Conservation (phyloP, 2,113 vertebrate genomes). For the Diphyllodes magnificus region DNA sequence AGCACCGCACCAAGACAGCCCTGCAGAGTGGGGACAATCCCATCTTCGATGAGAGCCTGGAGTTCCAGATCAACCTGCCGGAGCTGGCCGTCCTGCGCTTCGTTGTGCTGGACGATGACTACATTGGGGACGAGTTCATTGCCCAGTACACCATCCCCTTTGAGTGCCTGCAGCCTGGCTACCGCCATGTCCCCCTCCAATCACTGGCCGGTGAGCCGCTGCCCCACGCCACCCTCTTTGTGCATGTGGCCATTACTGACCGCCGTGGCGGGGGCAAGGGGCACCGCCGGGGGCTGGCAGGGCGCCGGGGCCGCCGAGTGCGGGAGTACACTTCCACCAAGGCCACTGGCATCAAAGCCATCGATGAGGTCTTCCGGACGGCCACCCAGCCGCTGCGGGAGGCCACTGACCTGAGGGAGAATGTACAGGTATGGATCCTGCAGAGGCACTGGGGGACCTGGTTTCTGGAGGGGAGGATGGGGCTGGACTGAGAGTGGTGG, state of each 20-base stretch:
- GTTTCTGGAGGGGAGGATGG: rapidly evolving
- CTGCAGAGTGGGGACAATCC: slow-evolving; percentile 89
- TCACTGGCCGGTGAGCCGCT: slow-evolving; percentile 85
- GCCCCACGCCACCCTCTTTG: slow-evolving; percentile 85
- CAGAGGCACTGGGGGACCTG: rapidly evolving
- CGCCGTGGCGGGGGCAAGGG: slow-evolving; percentile 85
- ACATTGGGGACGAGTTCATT: slow-evolving; percentile 91
- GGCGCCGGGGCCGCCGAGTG: slow-evolving; percentile 82
- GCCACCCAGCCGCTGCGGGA: slow-evolving; percentile 87
- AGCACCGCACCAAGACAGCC: slow-evolving; percentile 89
- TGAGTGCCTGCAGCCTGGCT: slow-evolving; percentile 89
- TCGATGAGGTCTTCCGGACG: slow-evolving; percentile 88
- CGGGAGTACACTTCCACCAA: slow-evolving; percentile 88
- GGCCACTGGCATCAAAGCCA: slow-evolving; percentile 86
- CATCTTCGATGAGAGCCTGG: slow-evolving; percentile 88
- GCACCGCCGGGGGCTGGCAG: slow-evolving; percentile 83
- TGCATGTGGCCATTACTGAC: slow-evolving; percentile 89
- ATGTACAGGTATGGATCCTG: slow-evolving; percentile 78
- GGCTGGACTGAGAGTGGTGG: rapidly evolving
- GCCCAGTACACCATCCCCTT: slow-evolving; percentile 93
- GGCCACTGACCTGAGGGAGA: slow-evolving; percentile 90
- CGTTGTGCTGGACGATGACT: slow-evolving; percentile 88
- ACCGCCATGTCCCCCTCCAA: slow-evolving; percentile 87
- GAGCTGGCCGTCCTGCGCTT: slow-evolving; percentile 87
- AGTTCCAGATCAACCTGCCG: slow-evolving; percentile 91